A percentile compares a stretch with the other conserved stretches of the same genome.
These are phyloP conservation scores for Hippocampus barbouri DNA, from an alignment of 2,113 vertebrate species.

Conservation along the genomic window DNA sequence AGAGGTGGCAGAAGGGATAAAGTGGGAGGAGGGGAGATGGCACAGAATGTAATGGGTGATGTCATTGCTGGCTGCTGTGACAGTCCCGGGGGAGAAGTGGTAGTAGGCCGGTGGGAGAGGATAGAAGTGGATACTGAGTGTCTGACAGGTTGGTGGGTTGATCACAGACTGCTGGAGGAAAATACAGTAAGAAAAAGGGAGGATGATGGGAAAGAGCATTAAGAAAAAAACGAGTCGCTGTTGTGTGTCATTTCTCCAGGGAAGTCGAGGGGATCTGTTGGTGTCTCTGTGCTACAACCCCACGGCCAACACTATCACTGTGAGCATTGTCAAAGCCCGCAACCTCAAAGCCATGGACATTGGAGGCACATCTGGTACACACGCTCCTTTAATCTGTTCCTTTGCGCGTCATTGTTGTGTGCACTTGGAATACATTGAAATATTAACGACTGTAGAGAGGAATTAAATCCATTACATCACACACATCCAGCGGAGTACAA, in stretches of 20 bases:
- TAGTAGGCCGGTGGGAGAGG: constrained; percentile 40
- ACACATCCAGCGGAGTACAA: background rate
- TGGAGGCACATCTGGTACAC: constrained; percentile 92
- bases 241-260: constrained; percentile 70
- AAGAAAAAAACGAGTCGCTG: constrained; percentile 18
- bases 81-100: constrained; percentile 49
- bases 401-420: background rate
- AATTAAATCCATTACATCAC: background rate
- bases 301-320: constrained; percentile 95
- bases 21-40: constrained; percentile 27
- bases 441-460: constrained; percentile 3
- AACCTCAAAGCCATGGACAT: constrained; percentile 99
- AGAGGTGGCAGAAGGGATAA: constrained; percentile 7
- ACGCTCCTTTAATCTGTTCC: constrained; percentile 27
- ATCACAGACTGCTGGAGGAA: constrained; percentile 31
- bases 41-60: constrained; percentile 57
- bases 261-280: constrained; percentile 94
- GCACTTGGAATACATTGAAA: background rate
- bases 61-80: constrained; percentile 62
- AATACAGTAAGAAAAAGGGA: constrained; percentile 19
- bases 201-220: constrained; percentile 4
- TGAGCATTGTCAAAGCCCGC: constrained; percentile 98
- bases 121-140: constrained; percentile 45
- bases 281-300: constrained; percentile 98
- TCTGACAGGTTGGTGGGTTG: constrained; percentile 52